phyloP scores from a whole-genome alignment of 2,113 vertebrate species.

The Todiramphus saurophagus region DNA sequence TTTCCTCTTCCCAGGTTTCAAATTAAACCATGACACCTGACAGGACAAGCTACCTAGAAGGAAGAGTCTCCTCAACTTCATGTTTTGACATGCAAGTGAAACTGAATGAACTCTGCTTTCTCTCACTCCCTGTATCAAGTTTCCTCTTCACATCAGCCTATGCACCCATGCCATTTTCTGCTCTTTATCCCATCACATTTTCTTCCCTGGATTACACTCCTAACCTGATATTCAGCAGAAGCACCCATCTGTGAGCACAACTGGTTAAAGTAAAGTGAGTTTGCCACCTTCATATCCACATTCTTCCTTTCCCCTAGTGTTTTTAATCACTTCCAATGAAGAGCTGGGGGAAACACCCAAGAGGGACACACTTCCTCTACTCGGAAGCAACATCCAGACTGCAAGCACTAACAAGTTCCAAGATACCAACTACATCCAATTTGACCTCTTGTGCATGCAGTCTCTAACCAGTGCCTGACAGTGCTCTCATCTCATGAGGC shows the following conservation, averaged over 20 bases:
- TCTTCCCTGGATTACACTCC: neutral
- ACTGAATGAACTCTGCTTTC: neutral
- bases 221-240: neutral
- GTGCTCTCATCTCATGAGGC: neutral
- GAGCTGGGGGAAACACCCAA: neutral
- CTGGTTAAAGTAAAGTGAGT: neutral
- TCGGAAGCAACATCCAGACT: neutral
- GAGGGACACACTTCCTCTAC: neutral
- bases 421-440: neutral
- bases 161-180: neutral
- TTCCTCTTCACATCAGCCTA: neutral
- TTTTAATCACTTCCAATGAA: neutral
- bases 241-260: neutral
- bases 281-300: neutral
- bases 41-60: neutral
- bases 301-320: rapidly evolving
- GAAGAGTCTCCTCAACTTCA: neutral
- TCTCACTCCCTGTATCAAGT: neutral
- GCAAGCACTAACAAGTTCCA: neutral
- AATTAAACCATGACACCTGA: neutral
- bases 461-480: neutral
- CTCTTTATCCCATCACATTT: neutral
- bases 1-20: neutral
- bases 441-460: neutral
- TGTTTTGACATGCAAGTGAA: no score